phyloP scores from a whole-genome alignment of 2,888 invertebrate genomes.

The Graphium colonna region DNA sequence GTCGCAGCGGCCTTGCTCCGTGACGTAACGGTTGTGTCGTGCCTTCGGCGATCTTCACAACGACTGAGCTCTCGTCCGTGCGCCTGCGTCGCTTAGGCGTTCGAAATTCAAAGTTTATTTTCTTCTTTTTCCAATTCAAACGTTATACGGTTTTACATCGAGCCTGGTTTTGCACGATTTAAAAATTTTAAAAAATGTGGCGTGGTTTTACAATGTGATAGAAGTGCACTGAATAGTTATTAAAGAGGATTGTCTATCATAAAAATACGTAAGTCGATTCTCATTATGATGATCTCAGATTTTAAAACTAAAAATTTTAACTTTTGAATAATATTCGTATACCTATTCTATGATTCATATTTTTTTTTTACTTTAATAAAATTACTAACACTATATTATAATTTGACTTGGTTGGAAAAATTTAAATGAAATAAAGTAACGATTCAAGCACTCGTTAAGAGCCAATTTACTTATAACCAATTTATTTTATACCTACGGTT shows the following conservation, averaged over 20 bases:
- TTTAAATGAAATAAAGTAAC: too few relatives aligned
- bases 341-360: too few relatives aligned
- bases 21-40: slow-evolving; percentile 58
- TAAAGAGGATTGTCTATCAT: background rate
- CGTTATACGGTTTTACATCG: background rate
- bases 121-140: slow-evolving; percentile 6
- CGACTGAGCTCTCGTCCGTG: slow-evolving; percentile 52
- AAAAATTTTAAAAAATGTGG: too few relatives aligned
- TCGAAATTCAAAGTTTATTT: slow-evolving; percentile 35
- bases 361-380: too few relatives aligned
- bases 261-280: background rate
- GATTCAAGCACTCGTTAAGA: too few relatives aligned
- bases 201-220: slow-evolving; percentile 1
- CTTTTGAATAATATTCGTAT: too few relatives aligned
- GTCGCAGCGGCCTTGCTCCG: slow-evolving; percentile 43
- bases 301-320: too few relatives aligned
- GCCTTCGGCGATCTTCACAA: slow-evolving; percentile 50
- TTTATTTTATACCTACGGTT: too few relatives aligned
- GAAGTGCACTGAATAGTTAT: slow-evolving; percentile 9
- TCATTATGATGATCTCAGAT: too few relatives aligned
- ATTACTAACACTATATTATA: too few relatives aligned
- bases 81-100: slow-evolving; percentile 44
- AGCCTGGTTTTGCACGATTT: background rate
- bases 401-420: too few relatives aligned
- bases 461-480: too few relatives aligned